Evolutionary conservation across 1,140 invertebrate genomes (phyloP).

Genomic region (Rhopalosiphum maidis): DNA sequence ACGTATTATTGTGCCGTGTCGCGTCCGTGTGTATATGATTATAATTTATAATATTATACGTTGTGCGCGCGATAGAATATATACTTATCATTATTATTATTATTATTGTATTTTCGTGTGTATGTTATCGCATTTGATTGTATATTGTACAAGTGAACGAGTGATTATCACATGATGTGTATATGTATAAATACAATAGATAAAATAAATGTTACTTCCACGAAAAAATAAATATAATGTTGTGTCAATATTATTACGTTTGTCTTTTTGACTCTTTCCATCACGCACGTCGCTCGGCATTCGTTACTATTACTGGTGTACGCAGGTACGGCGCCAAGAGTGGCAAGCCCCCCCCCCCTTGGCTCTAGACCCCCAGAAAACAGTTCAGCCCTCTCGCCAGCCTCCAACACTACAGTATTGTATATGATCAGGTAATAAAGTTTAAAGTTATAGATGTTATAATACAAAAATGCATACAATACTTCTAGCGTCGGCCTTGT

Average conservation of each 20-base stretch:
- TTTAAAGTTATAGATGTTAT: too few relatives aligned
- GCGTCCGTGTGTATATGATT: neutral
- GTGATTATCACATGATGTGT: neutral
- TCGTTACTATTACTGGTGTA: too few relatives aligned
- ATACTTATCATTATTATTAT: neutral
- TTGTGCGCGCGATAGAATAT: neutral
- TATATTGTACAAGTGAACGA: neutral
- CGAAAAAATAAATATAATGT: neutral
- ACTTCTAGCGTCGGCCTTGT: too few relatives aligned
- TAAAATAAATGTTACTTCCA: neutral
- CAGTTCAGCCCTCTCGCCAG: too few relatives aligned
- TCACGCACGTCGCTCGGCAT: too few relatives aligned
- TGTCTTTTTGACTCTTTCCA: too few relatives aligned
- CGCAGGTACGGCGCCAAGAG: too few relatives aligned
- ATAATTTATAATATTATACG: neutral
- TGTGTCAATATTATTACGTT: neutral
- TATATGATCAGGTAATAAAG: too few relatives aligned
- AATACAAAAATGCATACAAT: too few relatives aligned
- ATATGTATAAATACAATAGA: neutral
- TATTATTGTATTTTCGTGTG: neutral
- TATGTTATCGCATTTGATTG: neutral
- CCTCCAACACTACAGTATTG: too few relatives aligned
- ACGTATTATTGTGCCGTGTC: neutral
- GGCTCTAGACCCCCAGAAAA: too few relatives aligned
- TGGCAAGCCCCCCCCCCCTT: too few relatives aligned